A percentile compares a stretch with the other conserved stretches of the same genome.
Evolutionary conservation across 2,888 invertebrate genomes (phyloP).

Genomic region (Nowickia ferox): DNA sequence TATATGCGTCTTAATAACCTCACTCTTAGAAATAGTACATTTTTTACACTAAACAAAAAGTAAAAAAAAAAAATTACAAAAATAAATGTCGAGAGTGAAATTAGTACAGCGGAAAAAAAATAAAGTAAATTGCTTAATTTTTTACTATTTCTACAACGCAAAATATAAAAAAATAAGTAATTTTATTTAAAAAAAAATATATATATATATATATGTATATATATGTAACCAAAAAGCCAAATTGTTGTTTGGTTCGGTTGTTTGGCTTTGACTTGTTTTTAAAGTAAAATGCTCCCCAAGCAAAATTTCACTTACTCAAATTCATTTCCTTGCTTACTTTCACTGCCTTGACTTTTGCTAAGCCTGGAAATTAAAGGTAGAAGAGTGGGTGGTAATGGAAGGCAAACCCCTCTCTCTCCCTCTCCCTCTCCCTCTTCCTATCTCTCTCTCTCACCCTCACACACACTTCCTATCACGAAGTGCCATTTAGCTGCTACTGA

Average conservation of each 20-base stretch:
- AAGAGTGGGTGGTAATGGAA: neutral
- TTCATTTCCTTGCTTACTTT: conserved; percentile 36
- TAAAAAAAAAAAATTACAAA: neutral
- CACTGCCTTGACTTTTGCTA: conserved; percentile 18
- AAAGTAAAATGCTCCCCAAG: conserved; percentile 55
- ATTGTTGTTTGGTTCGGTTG: conserved; percentile 47
- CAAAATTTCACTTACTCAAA: conserved; percentile 45
- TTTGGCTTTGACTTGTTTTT: conserved; percentile 54
- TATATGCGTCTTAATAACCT: conserved; percentile 62
- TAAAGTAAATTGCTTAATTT: conserved; percentile 58
- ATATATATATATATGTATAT: neutral
- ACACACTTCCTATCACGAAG: neutral
- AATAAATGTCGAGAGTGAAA: conserved; percentile 28
- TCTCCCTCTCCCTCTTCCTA: neutral
- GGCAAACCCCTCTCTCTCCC: neutral
- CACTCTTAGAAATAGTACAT: conserved; percentile 21
- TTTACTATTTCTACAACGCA: conserved; percentile 47
- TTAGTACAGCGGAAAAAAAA: conserved; percentile 37
- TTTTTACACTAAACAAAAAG: conserved; percentile 7
- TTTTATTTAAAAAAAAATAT: conserved; percentile 15
- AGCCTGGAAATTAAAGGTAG: neutral
- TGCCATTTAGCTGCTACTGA: conserved; percentile 59
- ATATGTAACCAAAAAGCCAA: conserved; percentile 19
- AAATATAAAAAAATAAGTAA: conserved; percentile 18
- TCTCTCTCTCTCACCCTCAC: too few relatives aligned